Evolutionary conservation across 2,888 invertebrate genomes (phyloP), one percentile per base, ranked within the genome.

Genomic region (Trachelus stipa): DNA sequence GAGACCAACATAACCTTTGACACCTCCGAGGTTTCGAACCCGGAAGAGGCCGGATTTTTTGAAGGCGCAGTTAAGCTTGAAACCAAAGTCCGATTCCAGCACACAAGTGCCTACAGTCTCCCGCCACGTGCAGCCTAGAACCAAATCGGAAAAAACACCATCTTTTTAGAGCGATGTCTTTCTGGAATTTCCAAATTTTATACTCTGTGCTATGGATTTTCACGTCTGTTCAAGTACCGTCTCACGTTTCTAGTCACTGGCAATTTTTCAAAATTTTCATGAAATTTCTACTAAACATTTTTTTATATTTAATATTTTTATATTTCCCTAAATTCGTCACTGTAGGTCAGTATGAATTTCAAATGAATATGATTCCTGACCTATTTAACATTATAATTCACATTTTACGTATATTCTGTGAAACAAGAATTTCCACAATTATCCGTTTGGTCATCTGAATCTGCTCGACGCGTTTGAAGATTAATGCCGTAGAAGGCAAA

Each of bases 11-110:
- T 96, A 97, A 90, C 97, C 96, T 93, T 97, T 97, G 91, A 97
- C 93, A 87, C 97, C 97, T 91, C 97, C 97, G 88, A 97, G 95
- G 92, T 97, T 97, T 93, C 97, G 94, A 88, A 97, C 96, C 90
- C 97, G 95, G 94, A 97, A 97, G 88, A 97, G 94, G 87, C 97
- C 96, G 85, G 97, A 96, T 92, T 97, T 97, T 94, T 97, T 97
- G 95, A 97, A 97, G 91, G 96, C 97, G 93, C 97, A 97, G 94
- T 97, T 97, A 92, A 97, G 94, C 91, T 95, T 95, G 94, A 97
- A 96, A 87, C 97, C 97, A 91, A 96, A 97, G 92, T 97, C 97
- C 88, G 97, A 97, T 91, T 96, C 96, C 92, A 97, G 93, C 84
- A 97, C 97, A 93, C 97, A 97, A 90, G 96, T 95, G 91, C 95